Base-by-base conservation (phyloP, 92 coral and sea anemone genomes). In the Porites cylindrica region DNA sequence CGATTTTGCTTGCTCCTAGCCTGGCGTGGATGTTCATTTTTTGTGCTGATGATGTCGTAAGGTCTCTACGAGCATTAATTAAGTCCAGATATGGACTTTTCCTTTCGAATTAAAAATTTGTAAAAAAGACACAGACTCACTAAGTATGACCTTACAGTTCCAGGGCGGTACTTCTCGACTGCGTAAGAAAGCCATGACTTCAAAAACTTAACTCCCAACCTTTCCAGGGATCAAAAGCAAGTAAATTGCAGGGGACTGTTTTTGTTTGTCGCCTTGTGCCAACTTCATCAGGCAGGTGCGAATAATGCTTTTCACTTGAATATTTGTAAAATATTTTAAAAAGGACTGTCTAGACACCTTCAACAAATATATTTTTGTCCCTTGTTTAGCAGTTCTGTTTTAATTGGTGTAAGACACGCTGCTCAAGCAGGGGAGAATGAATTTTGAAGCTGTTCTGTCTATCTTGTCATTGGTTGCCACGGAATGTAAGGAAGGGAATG, bases 71-170 rank as follows among this genome's bases (percentile, higher is more conserved):
- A 1, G 77, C 76, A 75, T 87, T 87, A 6, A 80, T 52, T 24
- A 59, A 32, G 16, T 80, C 86, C 66, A 50, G 88, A 29, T 23
- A 85, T 12, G 79, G 71, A 23, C 61, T 79, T 61, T 23, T 62
- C 81, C 51, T 79, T 86, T 80, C 80, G 81, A 4, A 6, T 64
- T 1, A 85, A 59, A 73, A 85, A 90, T 24, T 66, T 89, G 47
- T 70, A 80, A 78, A 90, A 85, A 17, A 90, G 56, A 5, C 90
- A 50, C 13, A 90, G 23, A 51, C 86, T 78, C 93, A 85, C 85
- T 6, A 90, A 66, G 50, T 90, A 90, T 11, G 89, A 89, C 24
- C 86, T 16, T 13, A 84, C 85, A 54, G 92, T 84, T 51, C 92
- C 86, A 23, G 92, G 89, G 21, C 84, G 92, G 80, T 89, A 89